These are phyloP conservation scores for Eufriesea mexicana DNA, from an alignment of 1,140 invertebrate genomes.

Conservation along the genomic window DNA sequence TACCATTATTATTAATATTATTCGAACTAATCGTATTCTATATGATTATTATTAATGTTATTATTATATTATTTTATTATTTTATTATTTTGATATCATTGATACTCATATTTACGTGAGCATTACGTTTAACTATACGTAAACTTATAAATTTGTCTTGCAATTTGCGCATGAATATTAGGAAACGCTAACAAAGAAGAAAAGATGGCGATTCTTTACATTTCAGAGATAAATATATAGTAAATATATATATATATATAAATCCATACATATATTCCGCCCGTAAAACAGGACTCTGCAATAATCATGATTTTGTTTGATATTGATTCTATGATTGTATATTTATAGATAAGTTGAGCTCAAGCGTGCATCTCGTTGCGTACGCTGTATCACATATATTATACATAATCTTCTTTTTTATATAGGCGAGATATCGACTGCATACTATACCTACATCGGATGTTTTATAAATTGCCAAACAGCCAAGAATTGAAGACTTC, in stretches of 20 bases:
- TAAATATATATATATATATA: conserved; percentile 28
- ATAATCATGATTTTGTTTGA: conserved; percentile 74
- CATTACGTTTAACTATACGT: conserved; percentile 35
- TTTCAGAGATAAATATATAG: conserved; percentile 39
- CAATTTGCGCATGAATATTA: neutral
- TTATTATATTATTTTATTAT: conserved; percentile 43
- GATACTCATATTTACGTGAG: conserved; percentile 50
- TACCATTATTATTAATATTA: conserved; percentile 60
- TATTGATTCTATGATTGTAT: conserved; percentile 74
- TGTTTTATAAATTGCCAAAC: conserved; percentile 41
- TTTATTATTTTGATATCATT: conserved; percentile 49
- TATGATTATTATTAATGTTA: conserved; percentile 19
- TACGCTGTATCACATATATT: conserved; percentile 61
- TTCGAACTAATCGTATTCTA: conserved; percentile 35
- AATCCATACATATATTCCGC: conserved; percentile 60
- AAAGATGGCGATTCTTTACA: conserved; percentile 30
- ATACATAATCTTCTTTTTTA: conserved; percentile 57
- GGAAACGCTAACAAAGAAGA: conserved; percentile 35
- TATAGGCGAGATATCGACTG: conserved; percentile 59
- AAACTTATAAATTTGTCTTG: conserved; percentile 8
- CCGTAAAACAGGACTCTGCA: conserved; percentile 66
- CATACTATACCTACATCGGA: conserved; percentile 29
- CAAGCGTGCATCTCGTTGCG: conserved; percentile 64
- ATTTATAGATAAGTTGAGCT: conserved; percentile 73
- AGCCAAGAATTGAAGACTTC: conserved; percentile 5